phyloP scores from a whole-genome alignment of 2,797 vertebrate genomes.

The Pseudochaenichthys georgianus region DNA sequence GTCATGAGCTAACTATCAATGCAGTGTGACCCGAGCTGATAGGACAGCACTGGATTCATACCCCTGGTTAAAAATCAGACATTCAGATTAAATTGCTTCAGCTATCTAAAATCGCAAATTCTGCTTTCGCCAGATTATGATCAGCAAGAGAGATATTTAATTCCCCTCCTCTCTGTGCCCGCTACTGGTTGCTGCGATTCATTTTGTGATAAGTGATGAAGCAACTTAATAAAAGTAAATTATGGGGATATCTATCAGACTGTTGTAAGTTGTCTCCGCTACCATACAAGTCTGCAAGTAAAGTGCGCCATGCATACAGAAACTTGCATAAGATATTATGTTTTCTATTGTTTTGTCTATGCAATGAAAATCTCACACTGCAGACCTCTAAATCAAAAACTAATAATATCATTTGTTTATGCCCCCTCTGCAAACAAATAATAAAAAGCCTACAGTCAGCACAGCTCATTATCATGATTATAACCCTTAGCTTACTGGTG shows the following conservation, averaged over 20 bases:
- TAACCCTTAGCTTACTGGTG: slow-evolving; percentile 81
- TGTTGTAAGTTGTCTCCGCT: slow-evolving; percentile 34
- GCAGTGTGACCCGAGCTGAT: slow-evolving; percentile 48
- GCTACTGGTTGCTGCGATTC: slow-evolving; percentile 62
- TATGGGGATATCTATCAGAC: slow-evolving; percentile 63
- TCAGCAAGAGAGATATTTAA: slow-evolving; percentile 62
- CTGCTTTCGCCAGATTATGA: slow-evolving; percentile 54
- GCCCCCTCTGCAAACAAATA: slow-evolving; percentile 79
- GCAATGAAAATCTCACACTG: slow-evolving; percentile 57
- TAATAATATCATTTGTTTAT: slow-evolving; percentile 85
- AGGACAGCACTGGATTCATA: slow-evolving; percentile 36
- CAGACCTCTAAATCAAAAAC: slow-evolving; percentile 80
- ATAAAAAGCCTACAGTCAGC: slow-evolving; percentile 86
- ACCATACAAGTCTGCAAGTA: slow-evolving; percentile 44
- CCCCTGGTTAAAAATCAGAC: slow-evolving; percentile 47
- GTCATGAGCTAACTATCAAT: slow-evolving; percentile 60
- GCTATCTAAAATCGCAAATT: slow-evolving; percentile 70
- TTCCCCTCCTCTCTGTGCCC: slow-evolving; percentile 56
- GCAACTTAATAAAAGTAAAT: slow-evolving; percentile 65
- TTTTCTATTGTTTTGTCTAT: slow-evolving; percentile 71
- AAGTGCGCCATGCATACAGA: slow-evolving; percentile 17
- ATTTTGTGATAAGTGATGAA: slow-evolving; percentile 72
- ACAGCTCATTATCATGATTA: slow-evolving; percentile 86
- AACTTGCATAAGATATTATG: slow-evolving; percentile 45
- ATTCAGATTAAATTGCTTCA: slow-evolving; percentile 59